These are phyloP conservation scores for Hystrix brachyura DNA, from an alignment of 2,113 vertebrate genomes.

Conservation along the genomic window DNA sequence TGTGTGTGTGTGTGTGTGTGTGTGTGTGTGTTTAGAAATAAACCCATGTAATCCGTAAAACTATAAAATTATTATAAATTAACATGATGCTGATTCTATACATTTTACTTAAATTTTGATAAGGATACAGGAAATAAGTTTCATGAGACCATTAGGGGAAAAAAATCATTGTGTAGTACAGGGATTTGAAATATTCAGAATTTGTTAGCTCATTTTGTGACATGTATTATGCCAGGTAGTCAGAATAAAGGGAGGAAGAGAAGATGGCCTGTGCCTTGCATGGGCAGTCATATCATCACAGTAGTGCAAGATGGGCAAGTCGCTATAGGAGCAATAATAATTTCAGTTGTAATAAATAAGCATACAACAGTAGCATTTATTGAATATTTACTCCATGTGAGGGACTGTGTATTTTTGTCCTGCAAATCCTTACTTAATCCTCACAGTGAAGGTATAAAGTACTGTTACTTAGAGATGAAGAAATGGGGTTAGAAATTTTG, in stretches of 20 bases:
- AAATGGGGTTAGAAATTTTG: slow-evolving; percentile 11
- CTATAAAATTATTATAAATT: background rate
- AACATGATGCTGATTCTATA: slow-evolving; percentile 10
- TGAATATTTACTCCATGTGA: background rate
- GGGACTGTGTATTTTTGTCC: background rate
- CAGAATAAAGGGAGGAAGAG: background rate
- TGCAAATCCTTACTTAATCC: background rate
- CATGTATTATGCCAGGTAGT: background rate
- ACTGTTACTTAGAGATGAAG: background rate
- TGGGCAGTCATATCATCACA: background rate
- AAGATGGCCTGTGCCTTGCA: background rate
- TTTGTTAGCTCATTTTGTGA: background rate
- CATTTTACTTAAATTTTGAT: slow-evolving; percentile 56
- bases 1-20: background rate
- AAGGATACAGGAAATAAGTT: background rate
- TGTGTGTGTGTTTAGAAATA: background rate
- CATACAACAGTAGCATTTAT: background rate
- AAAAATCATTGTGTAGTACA: background rate
- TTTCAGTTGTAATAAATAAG: background rate
- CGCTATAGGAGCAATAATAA: background rate
- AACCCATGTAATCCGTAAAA: background rate
- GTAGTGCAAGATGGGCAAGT: background rate
- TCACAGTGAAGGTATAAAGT: background rate
- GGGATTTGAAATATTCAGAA: background rate
- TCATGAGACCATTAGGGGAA: background rate